These are phyloP conservation scores for Laodelphax striatellus DNA, from an alignment of 1,140 invertebrate genomes.

Conservation along the genomic window DNA sequence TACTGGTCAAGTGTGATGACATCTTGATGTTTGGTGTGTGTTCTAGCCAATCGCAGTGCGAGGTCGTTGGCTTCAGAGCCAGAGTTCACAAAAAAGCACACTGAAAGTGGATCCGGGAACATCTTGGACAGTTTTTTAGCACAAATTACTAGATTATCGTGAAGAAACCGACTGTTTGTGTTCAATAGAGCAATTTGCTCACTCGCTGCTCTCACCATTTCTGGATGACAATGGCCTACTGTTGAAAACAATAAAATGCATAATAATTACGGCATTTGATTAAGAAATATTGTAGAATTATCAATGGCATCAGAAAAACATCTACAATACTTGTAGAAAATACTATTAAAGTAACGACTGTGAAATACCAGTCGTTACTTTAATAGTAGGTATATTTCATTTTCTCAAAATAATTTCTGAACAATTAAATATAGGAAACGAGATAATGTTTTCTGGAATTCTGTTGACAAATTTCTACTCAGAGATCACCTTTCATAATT, in stretches of 20 bases:
- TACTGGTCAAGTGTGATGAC: conserved; percentile 93
- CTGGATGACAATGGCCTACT: conserved; percentile 96
- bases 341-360: too few relatives aligned
- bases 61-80: conserved; percentile 99
- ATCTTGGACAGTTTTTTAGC: conserved; percentile 73
- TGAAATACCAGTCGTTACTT: too few relatives aligned
- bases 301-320: too few relatives aligned
- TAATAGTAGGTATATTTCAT: too few relatives aligned
- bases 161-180: conserved; percentile 91
- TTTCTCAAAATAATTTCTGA: too few relatives aligned
- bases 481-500: too few relatives aligned
- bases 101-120: conserved; percentile 68
- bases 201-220: conserved; percentile 76
- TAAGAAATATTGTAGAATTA: background rate
- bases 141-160: conserved; percentile 87
- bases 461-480: too few relatives aligned
- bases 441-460: too few relatives aligned
- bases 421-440: too few relatives aligned
- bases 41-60: conserved; percentile 77
- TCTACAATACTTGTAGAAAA: too few relatives aligned
- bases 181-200: conserved; percentile 82
- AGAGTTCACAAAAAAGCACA: conserved; percentile 96
- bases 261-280: background rate
- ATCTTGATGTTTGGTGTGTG: conserved; percentile 80
- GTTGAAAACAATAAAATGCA: conserved; percentile 19